Percentiles rank a stretch among this genome's conserved stretches.
Evolutionary conservation across 2,113 vertebrate genomes (phyloP).

Genomic region (Sigmodon hispidus): DNA sequence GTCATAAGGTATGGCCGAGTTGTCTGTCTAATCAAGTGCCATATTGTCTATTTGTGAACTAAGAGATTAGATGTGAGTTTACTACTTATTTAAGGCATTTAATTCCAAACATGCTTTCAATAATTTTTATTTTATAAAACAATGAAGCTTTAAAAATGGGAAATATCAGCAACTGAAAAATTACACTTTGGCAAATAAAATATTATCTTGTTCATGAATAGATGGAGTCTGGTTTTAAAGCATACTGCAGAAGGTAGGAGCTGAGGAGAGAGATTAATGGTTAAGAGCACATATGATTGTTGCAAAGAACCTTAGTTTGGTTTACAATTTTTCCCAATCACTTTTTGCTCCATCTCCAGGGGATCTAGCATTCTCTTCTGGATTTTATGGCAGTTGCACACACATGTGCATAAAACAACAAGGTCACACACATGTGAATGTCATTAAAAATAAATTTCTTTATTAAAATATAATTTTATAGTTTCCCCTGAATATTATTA

Average conservation of each 20-base stretch:
- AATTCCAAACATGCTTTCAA: background rate
- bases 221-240: background rate
- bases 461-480: background rate
- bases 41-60: background rate
- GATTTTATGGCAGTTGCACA: background rate
- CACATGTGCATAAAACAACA: background rate
- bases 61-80: constrained; percentile 10
- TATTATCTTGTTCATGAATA: background rate
- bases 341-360: background rate
- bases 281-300: background rate
- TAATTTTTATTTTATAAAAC: background rate
- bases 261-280: too few relatives aligned
- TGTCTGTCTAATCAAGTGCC: background rate
- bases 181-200: background rate
- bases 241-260: background rate
- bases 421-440: background rate
- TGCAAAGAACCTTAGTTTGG: background rate
- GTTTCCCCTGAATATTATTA: background rate
- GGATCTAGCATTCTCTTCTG: too few relatives aligned
- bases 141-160: background rate
- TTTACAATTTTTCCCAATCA: too few relatives aligned
- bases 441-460: background rate
- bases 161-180: background rate
- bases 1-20: constrained; percentile 86
- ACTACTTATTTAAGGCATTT: background rate